Conservation (phyloP, 2,113 vertebrate species). For the Seriola aureovittata region DNA sequence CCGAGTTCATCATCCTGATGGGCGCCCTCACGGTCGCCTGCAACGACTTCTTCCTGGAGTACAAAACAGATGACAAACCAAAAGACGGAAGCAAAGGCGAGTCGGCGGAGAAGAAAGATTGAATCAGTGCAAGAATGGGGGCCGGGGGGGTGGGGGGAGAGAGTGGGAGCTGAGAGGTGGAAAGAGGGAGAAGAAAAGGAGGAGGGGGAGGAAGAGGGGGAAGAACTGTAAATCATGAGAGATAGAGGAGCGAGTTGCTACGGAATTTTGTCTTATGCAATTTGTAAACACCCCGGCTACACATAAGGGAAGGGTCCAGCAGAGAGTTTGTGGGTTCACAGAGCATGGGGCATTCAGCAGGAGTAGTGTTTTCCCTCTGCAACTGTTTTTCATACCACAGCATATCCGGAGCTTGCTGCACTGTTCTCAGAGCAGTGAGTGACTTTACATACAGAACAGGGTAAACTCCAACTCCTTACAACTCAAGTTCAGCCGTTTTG, state of each 20-base stretch:
- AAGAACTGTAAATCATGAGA: slow-evolving; percentile 46
- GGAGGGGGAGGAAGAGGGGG: slow-evolving; percentile 7
- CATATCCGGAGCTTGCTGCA: slow-evolving; percentile 40
- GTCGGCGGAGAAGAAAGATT: slow-evolving; percentile 73
- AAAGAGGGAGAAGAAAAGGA: background rate
- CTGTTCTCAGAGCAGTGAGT: slow-evolving; percentile 23
- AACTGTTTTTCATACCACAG: slow-evolving; percentile 57
- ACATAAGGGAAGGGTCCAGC: slow-evolving; percentile 41
- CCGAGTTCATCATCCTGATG: slow-evolving; percentile 89
- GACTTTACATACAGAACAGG: slow-evolving; percentile 32
- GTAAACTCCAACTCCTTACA: slow-evolving; percentile 25
- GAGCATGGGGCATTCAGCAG: slow-evolving; percentile 27
- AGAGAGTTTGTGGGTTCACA: slow-evolving; percentile 45
- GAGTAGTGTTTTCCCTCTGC: slow-evolving; percentile 53
- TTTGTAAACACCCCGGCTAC: slow-evolving; percentile 57
- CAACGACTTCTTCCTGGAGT: slow-evolving; percentile 89
- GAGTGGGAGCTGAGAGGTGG: background rate
- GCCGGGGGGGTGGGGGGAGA: background rate
- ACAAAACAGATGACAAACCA: slow-evolving; percentile 79
- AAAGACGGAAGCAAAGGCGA: slow-evolving; percentile 55
- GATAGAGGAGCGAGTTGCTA: slow-evolving; percentile 32
- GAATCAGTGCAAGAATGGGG: slow-evolving; percentile 39
- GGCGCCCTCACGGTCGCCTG: slow-evolving; percentile 88
- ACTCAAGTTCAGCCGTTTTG: slow-evolving; percentile 30
- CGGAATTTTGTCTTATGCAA: slow-evolving; percentile 61